Evolutionary conservation across 1,140 invertebrate genomes (phyloP), one percentile per base, ranked within the genome.

Genomic region (Dendroctonus valens): DNA sequence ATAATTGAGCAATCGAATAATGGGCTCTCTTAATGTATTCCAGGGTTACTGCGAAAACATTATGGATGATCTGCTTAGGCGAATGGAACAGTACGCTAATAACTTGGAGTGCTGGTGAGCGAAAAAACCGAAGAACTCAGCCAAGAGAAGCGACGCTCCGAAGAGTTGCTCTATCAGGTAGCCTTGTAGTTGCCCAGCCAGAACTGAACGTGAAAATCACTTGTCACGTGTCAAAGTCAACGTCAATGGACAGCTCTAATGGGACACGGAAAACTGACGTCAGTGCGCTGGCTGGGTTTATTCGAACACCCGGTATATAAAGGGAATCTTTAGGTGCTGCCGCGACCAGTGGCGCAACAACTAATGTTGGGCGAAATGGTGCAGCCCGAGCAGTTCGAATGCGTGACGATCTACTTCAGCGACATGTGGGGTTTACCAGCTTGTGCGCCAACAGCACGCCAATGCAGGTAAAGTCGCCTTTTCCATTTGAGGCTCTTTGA

Each of bases 401-500:
- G 86, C 70, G 92, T 94, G 4, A 93, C 92, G 0, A 89, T 96
- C 52, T 95, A 94, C 81, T 96, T 96, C 77, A 94, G 92, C 67
- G 93, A 96, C 73, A 94, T 63, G 92, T 95, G 0, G 92, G 91
- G 11, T 96, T 96, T 76, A 96, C 93, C 0, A 86, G 87, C n/a
- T 82, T 96, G 0, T 92, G 91, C 72, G 90, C 91, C 0, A 84
- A 89, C 70, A 93, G 90, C 72, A 90, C 90, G 1, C 92, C 92
- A 0, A 93, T 94, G 84, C 88, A 95, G 76, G 91, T 83, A 66
- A 67, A 61, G 53, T 61, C n/a, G n/a, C n/a, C n/a, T n/a, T n/a
- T n/a, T n/a, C n/a, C n/a, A n/a, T n/a, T n/a, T n/a, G n/a, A n/a
- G n/a, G n/a, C n/a, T n/a, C n/a, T n/a, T n/a, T n/a, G n/a, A n/a